phyloP scores from a whole-genome alignment of 2,797 vertebrate species.

The Heteromormyrus szaboi region DNA sequence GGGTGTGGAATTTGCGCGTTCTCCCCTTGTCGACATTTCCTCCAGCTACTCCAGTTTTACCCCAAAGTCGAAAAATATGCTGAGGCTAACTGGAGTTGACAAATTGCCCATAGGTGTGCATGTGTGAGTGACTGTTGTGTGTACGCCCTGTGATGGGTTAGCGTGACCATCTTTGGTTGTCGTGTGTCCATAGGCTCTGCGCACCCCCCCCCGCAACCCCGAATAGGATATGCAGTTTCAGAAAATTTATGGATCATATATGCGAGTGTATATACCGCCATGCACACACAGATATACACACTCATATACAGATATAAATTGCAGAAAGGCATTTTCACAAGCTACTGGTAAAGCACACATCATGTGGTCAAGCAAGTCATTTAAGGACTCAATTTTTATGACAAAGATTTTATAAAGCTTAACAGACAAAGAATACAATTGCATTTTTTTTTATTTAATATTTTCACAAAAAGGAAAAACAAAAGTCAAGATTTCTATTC shows the following conservation, averaged over 20 bases:
- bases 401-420: not conserved
- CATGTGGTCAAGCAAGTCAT: not conserved
- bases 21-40: not conserved
- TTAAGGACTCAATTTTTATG: not conserved
- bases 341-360: not conserved
- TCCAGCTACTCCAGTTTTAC: not conserved
- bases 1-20: no score
- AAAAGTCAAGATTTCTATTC: constrained; percentile 42
- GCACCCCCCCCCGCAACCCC: not conserved
- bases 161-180: not conserved
- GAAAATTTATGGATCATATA: not conserved
- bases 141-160: not conserved
- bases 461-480: constrained; percentile 55
- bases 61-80: not conserved
- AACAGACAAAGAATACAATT: constrained; percentile 48
- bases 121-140: not conserved
- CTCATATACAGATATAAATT: not conserved
- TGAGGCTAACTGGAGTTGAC: not conserved
- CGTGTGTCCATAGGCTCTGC: not conserved
- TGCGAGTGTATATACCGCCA: not conserved
- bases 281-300: not conserved
- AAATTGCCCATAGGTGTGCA: not conserved
- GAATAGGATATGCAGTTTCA: not conserved
- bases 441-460: constrained; percentile 50
- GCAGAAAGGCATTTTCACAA: not conserved